A percentile compares a stretch with the other conserved stretches of the same genome.
Conservation (phyloP, 2,888 invertebrate species). For the Aporophyla nigra region DNA sequence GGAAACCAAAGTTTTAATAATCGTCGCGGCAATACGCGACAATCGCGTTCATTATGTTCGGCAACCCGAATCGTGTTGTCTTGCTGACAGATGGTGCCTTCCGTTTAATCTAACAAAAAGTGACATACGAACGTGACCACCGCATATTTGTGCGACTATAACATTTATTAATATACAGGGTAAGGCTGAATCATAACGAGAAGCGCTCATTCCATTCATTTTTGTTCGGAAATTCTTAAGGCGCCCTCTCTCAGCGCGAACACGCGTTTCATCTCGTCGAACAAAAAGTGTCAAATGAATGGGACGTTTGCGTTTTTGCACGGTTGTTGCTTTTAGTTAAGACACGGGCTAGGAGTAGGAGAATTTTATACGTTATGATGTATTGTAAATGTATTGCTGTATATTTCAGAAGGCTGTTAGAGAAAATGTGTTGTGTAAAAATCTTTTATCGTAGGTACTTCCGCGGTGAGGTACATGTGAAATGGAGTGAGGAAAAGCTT, state of each 20-base stretch:
- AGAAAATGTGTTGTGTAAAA: constrained; percentile 7
- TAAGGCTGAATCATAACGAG: neutral
- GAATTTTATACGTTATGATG: neutral
- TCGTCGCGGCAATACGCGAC: neutral
- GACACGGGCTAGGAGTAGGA: neutral
- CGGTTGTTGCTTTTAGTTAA: neutral
- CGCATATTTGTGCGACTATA: too few relatives aligned
- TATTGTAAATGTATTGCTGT: constrained; percentile 20
- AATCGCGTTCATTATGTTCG: neutral
- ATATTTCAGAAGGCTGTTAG: neutral
- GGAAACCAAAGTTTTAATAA: neutral
- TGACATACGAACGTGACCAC: neutral
- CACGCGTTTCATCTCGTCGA: too few relatives aligned
- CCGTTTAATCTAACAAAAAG: neutral
- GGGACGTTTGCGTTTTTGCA: neutral
- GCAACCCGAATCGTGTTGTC: neutral
- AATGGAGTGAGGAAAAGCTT: neutral
- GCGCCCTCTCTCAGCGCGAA: too few relatives aligned
- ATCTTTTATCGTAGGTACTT: constrained; percentile 7
- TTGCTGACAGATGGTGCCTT: neutral
- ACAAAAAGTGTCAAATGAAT: neutral
- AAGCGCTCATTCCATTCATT: too few relatives aligned
- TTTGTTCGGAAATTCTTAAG: too few relatives aligned
- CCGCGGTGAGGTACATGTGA: neutral
- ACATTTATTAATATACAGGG: neutral